Conservation (phyloP, 2,113 vertebrate species). For the Cettia cetti region DNA sequence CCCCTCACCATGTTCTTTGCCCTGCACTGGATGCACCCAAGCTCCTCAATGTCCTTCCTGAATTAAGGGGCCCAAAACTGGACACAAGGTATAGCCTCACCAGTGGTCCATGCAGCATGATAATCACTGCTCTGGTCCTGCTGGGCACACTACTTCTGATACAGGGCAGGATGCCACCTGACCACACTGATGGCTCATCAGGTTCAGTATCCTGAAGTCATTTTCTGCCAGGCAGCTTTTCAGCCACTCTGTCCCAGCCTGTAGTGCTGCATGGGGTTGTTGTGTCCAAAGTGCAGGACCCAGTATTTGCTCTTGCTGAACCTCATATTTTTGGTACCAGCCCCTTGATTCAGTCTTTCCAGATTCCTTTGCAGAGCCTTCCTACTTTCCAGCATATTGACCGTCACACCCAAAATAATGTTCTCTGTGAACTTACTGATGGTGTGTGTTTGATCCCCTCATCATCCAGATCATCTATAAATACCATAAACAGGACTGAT, state of each 20-base stretch:
- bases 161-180: not conserved
- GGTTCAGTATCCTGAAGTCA: not conserved
- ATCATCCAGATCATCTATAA: not conserved
- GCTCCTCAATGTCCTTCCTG: not conserved
- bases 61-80: not conserved
- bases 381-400: not conserved
- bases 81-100: not conserved
- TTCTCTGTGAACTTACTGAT: fast-evolving
- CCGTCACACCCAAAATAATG: not conserved
- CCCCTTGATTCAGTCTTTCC: not conserved
- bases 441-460: not conserved
- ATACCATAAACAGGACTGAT: not conserved
- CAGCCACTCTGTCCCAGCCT: not conserved
- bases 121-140: not conserved
- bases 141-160: not conserved
- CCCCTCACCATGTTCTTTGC: not conserved
- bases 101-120: not conserved
- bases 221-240: not conserved
- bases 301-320: not conserved
- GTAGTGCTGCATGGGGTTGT: not conserved
- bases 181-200: not conserved
- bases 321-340: not conserved
- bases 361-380: not conserved
- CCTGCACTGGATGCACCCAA: not conserved
- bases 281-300: not conserved